Conservation (phyloP, 1,140 invertebrate species). For the Pseudomyrmex pallidus region DNA sequence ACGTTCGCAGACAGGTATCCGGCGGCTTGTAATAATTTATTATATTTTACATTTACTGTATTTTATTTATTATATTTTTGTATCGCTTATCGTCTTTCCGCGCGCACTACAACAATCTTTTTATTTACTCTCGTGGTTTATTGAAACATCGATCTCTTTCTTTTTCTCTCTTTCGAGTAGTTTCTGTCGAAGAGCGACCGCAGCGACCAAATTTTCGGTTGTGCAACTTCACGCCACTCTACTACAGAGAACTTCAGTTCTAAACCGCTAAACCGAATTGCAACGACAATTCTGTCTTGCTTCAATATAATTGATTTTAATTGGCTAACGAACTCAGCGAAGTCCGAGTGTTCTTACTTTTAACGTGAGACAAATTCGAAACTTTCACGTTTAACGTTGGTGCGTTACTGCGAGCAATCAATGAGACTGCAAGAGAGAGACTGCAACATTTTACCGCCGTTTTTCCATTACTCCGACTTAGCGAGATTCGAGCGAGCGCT, state of each 20-base stretch:
- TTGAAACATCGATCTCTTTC: no score
- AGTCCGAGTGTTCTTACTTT: background rate
- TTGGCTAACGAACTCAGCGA: constrained; percentile 21
- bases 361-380: background rate
- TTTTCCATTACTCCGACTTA: background rate
- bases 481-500: background rate
- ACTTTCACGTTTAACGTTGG: background rate
- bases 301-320: constrained; percentile 28
- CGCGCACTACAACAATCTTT: no score
- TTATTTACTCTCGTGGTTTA: no score
- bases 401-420: background rate
- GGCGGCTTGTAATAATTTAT: background rate
- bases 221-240: no score
- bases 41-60: background rate
- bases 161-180: no score
- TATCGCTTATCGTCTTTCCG: no score
- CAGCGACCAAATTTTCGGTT: constrained; percentile 5
- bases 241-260: no score
- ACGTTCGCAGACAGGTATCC: background rate
- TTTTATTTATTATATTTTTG: no score
- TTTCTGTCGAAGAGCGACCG: background rate
- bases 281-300: background rate
- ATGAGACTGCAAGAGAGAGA: background rate
- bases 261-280: background rate
- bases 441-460: background rate